These are phyloP conservation scores for Circaetus gallicus DNA, from an alignment of 2,113 vertebrate genomes.

Conservation along the genomic window DNA sequence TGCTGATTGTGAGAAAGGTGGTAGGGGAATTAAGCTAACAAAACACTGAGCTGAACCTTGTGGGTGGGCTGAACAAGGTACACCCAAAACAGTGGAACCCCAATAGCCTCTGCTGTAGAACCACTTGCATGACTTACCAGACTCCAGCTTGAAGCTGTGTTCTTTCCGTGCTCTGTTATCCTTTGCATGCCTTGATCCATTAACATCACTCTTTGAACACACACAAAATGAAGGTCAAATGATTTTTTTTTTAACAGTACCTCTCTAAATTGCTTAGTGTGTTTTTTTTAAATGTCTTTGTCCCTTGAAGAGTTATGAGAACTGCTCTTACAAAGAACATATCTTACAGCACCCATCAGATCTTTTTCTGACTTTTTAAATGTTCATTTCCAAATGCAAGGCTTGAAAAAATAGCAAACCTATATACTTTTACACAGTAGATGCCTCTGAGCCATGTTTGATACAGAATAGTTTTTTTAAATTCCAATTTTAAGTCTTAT, in stretches of 20 bases:
- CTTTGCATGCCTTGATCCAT: neutral
- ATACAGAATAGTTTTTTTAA: neutral
- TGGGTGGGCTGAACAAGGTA: neutral
- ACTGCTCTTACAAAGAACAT: neutral
- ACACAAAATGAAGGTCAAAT: neutral
- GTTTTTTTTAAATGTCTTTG: neutral
- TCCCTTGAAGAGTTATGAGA: neutral
- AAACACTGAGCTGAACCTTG: neutral
- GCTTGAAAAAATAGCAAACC: neutral
- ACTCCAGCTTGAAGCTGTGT: neutral
- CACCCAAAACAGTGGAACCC: neutral
- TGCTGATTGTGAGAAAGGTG: neutral
- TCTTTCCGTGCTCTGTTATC: neutral
- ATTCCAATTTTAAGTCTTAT: neutral
- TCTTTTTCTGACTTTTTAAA: neutral
- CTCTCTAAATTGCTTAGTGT: neutral
- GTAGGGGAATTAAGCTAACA: neutral
- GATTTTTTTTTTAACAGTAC: neutral
- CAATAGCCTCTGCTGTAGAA: neutral
- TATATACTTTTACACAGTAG: neutral
- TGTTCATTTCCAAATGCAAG: neutral
- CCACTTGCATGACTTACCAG: neutral
- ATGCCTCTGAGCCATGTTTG: neutral
- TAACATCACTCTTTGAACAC: neutral
- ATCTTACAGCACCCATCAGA: neutral